Evolutionary conservation across 2,113 vertebrate species (phyloP), one percentile per base, ranked within the genome.

Genomic region (Alligator mississippiensis): DNA sequence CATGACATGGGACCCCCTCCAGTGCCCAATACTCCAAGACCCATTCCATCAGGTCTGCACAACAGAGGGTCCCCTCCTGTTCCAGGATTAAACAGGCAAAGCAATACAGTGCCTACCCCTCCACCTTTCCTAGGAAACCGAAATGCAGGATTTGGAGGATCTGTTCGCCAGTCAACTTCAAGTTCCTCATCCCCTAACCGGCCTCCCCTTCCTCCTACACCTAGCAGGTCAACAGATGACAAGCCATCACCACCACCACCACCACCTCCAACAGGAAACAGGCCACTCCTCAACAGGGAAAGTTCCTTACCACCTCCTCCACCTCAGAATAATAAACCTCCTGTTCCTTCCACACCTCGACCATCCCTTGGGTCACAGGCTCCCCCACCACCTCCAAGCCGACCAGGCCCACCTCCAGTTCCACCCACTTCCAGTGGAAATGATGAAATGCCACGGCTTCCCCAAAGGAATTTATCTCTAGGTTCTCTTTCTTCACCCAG

Each of bases 381-480:
- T 2, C 98, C 98, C 1, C 98, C 98, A 1, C 98, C 98, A 0
- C 98, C 98, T 4, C 98, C 99, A 1, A 97, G 98, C 54, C 95
- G 98, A 80, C 98, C 99, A 0, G 99, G 98, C 4, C 98, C 98
- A 4, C 98, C 98, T 11, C 97, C 98, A 1, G 47, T 98, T 86
- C 98, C 98, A 4, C 98, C 98, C 0, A 81, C 93, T 10, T 96
- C 98, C 27, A 28, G 97, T 6, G 95, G 95, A 70, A 97, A 97
- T 4, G 98, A 99, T 11, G 98, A 98, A 83, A 99, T 96, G 60
- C 99, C 99, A 28, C 98, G 98, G 38, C 98, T 99, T 7, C 99
- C 99, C 8, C 98, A 98, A 72, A 97, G 99, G 90, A 99, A 99
- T 94, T 13, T 97, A 94, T 99, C 99, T 2, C 98, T 99, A 88